Base-by-base conservation (phyloP, 2,888 invertebrate genomes). In the Pediacus dermestoides region DNA sequence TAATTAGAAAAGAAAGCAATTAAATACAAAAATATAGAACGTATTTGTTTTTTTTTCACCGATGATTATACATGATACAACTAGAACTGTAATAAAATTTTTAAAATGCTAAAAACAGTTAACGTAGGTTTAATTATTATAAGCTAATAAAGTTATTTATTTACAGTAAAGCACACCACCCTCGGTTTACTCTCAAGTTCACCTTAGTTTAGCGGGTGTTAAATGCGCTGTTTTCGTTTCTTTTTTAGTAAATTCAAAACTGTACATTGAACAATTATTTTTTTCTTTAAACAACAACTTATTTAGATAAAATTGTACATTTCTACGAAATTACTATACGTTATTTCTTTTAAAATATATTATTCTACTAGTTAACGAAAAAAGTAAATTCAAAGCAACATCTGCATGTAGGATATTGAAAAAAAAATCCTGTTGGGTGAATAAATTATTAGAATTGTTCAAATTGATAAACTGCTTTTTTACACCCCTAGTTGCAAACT, bases 41-140 rank as follows among this genome's bases (percentile, higher is more conserved):
- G 42, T 46, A 50, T 46, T 34, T 34, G 27, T 25, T 33, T 44
- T n/a, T n/a, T n/a, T n/a, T n/a, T n/a, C n/a, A n/a, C n/a, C n/a
- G n/a, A n/a, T 33, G 39, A 41, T 42, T 43, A 44, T 47, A 50
- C 39, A 35, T 43, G 6, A 18, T 18, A 18, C 21, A 18, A 18
- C 21, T 52, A 54, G 53, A 58, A 58, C 52, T 58, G 52, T 42
- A 58, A 58, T 58, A 58, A 58, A 56, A 56, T 58, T 56, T 57
- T 39, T 49, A 49, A 54, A 50, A 50, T 37, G 28, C 45, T 51
- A 49, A 53, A 55, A 58, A 58, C 55, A 52, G 53, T 45, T 53
- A 56, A 57, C 56, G 45, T 48, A 53, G 45, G 39, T 39, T 45
- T 46, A 37, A 30, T 28, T 16, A 31, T 37, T 42, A 32, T 44